These are phyloP conservation scores for Microtus pennsylvanicus DNA, from an alignment of 2,113 vertebrate species.

Conservation along the genomic window DNA sequence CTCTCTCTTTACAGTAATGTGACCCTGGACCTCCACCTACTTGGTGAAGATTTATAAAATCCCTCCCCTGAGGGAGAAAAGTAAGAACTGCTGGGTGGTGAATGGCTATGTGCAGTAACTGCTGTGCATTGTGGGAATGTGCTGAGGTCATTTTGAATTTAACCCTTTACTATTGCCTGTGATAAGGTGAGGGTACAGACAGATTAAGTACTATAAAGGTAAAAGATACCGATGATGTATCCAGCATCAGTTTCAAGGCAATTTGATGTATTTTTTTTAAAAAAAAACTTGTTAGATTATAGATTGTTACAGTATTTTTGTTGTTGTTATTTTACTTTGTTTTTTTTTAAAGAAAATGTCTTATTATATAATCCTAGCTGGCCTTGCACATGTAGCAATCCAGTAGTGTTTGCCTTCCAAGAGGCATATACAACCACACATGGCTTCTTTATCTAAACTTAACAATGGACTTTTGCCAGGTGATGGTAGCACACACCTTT, in stretches of 20 bases:
- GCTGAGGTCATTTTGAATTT: conserved; percentile 6
- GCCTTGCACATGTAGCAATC: background rate
- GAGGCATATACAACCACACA: background rate
- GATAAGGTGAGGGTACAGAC: background rate
- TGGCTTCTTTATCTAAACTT: conserved; percentile 27
- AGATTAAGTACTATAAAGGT: background rate
- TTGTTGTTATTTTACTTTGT: background rate
- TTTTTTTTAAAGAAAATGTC: background rate
- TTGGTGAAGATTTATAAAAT: background rate
- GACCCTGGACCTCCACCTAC: background rate
- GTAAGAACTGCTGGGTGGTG: background rate
- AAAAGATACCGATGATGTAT: conserved; percentile 23
- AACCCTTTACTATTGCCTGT: background rate
- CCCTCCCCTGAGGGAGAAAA: background rate
- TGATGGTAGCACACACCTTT: too few relatives aligned
- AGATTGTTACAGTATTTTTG: background rate
- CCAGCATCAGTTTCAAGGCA: background rate
- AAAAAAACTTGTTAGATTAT: background rate
- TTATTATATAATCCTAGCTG: background rate
- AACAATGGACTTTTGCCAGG: background rate
- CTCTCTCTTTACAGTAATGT: background rate
- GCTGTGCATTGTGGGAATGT: background rate
- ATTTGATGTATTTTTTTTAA: background rate
- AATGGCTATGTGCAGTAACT: background rate
- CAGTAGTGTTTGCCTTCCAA: background rate